phyloP scores from a whole-genome alignment of 2,797 vertebrate genomes.

The Pipistrellus kuhlii region DNA sequence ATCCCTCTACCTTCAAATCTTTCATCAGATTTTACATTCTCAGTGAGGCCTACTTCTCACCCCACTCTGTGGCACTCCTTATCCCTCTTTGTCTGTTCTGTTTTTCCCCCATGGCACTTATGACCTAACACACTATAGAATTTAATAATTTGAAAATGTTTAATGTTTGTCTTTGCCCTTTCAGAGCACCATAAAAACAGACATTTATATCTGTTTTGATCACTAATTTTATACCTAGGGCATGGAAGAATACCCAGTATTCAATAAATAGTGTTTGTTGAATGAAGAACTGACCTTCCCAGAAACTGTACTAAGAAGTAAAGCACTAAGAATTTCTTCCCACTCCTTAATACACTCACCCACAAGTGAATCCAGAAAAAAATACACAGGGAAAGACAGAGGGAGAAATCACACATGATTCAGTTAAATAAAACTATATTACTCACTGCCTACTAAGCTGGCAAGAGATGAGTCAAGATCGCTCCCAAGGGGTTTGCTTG shows the following conservation, averaged over 20 bases:
- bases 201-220: constrained; percentile 25
- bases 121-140: neutral
- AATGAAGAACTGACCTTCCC: constrained; percentile 30
- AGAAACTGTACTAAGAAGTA: neutral
- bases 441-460: constrained; percentile 98
- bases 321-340: constrained; percentile 11
- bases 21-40: neutral
- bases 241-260: neutral
- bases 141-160: constrained; percentile 28
- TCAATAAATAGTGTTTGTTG: constrained; percentile 20
- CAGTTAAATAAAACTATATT: constrained; percentile 18
- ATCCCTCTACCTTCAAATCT: neutral
- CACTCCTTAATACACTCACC: neutral
- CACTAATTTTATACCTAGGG: constrained; percentile 36
- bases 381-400: neutral
- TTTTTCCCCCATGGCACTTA: neutral
- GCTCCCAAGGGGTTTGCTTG: constrained; percentile 93
- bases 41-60: neutral
- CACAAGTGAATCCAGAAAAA: constrained; percentile 40
- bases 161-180: constrained; percentile 25
- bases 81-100: neutral
- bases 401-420: neutral
- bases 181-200: neutral
- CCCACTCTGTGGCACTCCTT: neutral
- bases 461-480: constrained; percentile 98